These are phyloP conservation scores for Mus musculus DNA, from an alignment of 2,113 vertebrate species.

Conservation along the genomic window GRCm39 chr9:74029001-74029500, in stretches of 20 bases:
- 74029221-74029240: not conserved
- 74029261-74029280: not conserved
- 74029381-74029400: constrained; percentile 9
- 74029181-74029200: not conserved
- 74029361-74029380: not conserved
- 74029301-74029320: not conserved
- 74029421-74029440: constrained; percentile 62
- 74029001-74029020: not conserved
- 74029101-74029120: not conserved
- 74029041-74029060: not conserved
- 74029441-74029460: constrained; percentile 77
- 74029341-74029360: not conserved
- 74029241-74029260: not conserved
- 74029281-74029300: not conserved
- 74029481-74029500: constrained; percentile 50
- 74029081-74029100: not conserved
- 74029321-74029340: not conserved
- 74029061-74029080: not conserved
- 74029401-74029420: not conserved
- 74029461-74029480: not conserved
- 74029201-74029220: not conserved
- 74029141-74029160: not conserved
- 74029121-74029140: not conserved
- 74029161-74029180: not conserved
- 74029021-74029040: not conserved